These are phyloP conservation scores for Pterocles burchelli DNA, from an alignment of 2,113 vertebrate species.

Conservation along the genomic window DNA sequence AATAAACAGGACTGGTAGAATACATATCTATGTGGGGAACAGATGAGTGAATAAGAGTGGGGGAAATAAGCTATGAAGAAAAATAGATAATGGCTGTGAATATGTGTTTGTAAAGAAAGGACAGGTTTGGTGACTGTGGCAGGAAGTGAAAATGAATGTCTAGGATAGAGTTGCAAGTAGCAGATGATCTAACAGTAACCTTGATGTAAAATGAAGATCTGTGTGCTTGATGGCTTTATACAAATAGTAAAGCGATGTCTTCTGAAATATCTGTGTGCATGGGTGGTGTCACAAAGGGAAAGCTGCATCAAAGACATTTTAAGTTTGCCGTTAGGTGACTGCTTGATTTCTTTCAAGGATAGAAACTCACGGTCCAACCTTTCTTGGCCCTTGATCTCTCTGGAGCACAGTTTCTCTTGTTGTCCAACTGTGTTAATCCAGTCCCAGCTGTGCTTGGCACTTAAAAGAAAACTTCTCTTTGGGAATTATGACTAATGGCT, in stretches of 20 bases:
- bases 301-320: not conserved
- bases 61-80: not conserved
- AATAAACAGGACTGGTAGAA: not conserved
- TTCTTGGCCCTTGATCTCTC: conserved; percentile 17
- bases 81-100: not conserved
- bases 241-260: not conserved
- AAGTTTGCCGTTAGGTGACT: not conserved
- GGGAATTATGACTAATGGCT: conserved; percentile 52
- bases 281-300: not conserved
- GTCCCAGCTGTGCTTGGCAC: conserved; percentile 48
- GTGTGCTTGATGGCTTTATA: not conserved
- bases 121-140: not conserved
- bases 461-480: not conserved
- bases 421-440: conserved; percentile 36
- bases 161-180: not conserved
- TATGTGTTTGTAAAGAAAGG: not conserved
- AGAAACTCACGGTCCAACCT: not conserved
- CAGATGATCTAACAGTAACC: not conserved
- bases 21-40: not conserved
- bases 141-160: not conserved
- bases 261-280: not conserved
- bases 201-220: not conserved
- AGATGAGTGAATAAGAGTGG: not conserved
- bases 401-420: conserved; percentile 24
- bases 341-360: not conserved